Conservation (phyloP, 2,888 invertebrate species). For the Macrophya annulata region DNA sequence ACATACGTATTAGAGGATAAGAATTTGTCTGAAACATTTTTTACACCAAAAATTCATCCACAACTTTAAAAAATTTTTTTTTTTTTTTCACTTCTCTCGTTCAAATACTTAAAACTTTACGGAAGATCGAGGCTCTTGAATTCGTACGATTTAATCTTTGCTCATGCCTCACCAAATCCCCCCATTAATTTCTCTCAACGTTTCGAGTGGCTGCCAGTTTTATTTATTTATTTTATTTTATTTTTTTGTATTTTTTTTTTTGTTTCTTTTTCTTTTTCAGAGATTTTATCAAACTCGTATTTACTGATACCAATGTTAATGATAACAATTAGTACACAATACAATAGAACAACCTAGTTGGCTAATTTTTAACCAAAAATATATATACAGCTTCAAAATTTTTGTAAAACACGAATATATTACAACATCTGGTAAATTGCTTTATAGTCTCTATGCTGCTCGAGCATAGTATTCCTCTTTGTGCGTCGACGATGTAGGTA, state of each 20-base stretch:
- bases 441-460: not conserved
- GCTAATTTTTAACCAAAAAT: not conserved
- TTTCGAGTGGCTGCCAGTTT: conserved; percentile 17
- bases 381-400: not conserved
- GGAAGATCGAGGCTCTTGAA: conserved; percentile 45
- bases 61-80: not conserved
- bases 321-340: not conserved
- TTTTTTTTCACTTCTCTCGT: not conserved
- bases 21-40: conserved; percentile 12
- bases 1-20: conserved; percentile 2
- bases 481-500: not conserved
- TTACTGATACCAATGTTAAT: not conserved
- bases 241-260: too few species aligned
- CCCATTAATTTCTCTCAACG: conserved; percentile 65
- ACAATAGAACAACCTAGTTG: not conserved
- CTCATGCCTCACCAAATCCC: conserved; percentile 62
- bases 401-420: not conserved
- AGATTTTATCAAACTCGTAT: conserved; percentile 24
- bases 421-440: not conserved
- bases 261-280: not conserved
- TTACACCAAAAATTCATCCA: not conserved
- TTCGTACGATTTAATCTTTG: conserved; percentile 64
- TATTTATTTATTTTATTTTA: not conserved
- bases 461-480: not conserved
- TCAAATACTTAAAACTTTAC: conserved; percentile 29